Evolutionary conservation across 2,888 invertebrate genomes (phyloP), one percentile per base, ranked within the genome.

Genomic region (Malthinus seriepunctatus): DNA sequence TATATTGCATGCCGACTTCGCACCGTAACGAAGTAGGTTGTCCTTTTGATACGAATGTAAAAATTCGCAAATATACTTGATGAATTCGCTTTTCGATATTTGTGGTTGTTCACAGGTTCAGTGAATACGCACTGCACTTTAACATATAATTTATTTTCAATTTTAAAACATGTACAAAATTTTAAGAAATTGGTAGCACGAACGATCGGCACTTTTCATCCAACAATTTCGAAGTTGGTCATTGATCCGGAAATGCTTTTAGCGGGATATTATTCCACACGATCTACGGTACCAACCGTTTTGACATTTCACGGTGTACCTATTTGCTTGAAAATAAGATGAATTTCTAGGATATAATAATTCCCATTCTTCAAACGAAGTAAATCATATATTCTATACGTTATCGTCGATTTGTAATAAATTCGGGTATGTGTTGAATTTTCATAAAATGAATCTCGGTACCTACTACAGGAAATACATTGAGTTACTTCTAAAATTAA

Each of bases 211-310:
- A 62, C 67, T 68, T 71, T 66, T 63, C 51, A 63, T 51, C 53
- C 56, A n/a, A 52, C 51, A 54, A 53, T 56, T 53, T 46, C 45
- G 52, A 62, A 56, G 59, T 51, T 60, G 60, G 64, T 64, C 68
- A 71, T 63, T 71, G 74, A 75, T 73, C 72, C 71, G 71, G 73
- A 75, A 75, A 74, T 73, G 74, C 75, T 75, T 74, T 74, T 74
- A 73, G 70, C 70, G 71, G 70, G 73, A 73, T 73, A 73, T 74
- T 73, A 72, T 75, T 71, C 69, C 69, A 64, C 62, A 68, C 68
- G 69, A 71, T 73, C 72, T 73, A 71, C 71, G 71, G 71, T 71
- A 72, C 60, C 69, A 5, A 23, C 23, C 23, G 68, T 72, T 74
- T 72, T 72, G 73, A 71, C 72, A 67, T 73, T 74, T 73, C 72